These are phyloP conservation scores for Pharmacophagus antenor DNA, from an alignment of 2,888 invertebrate genomes.

Conservation along the genomic window DNA sequence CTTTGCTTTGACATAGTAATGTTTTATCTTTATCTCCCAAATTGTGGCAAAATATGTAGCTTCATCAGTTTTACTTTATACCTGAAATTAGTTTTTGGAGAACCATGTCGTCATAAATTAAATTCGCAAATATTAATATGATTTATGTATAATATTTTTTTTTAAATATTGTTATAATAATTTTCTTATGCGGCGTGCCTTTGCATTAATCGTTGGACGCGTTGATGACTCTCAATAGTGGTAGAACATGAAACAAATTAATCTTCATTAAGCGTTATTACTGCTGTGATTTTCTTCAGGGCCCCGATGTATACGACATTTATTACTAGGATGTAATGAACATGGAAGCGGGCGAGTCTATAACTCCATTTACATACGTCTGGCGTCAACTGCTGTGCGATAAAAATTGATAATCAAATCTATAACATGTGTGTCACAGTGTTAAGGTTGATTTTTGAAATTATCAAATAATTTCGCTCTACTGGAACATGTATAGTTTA, in stretches of 20 bases:
- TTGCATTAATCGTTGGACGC: neutral
- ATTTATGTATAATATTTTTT: neutral
- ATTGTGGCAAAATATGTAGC: too few species aligned
- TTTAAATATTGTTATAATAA: neutral
- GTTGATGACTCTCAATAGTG: conserved; percentile 21
- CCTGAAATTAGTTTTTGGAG: too few species aligned
- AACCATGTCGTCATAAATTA: neutral
- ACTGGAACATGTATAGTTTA: conserved; percentile 17
- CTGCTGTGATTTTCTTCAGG: conserved; percentile 27
- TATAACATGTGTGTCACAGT: conserved; percentile 7
- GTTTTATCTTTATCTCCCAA: too few species aligned
- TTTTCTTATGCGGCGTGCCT: neutral
- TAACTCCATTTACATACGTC: conserved; percentile 47
- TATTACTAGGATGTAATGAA: conserved; percentile 42
- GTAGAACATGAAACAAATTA: conserved; percentile 18
- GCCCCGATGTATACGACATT: conserved; percentile 32
- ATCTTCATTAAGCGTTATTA: conserved; percentile 25
- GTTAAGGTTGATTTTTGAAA: conserved; percentile 14
- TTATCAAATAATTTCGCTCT: neutral
- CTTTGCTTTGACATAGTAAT: too few species aligned
- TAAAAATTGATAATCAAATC: conserved; percentile 5
- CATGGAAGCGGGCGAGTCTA: conserved; percentile 37
- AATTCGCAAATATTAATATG: neutral
- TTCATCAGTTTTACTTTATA: too few species aligned
- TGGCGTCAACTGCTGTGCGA: conserved; percentile 36